Evolutionary conservation across 2,797 vertebrate species (phyloP).

Genomic region (Parauchenoglanis ngamensis): DNA sequence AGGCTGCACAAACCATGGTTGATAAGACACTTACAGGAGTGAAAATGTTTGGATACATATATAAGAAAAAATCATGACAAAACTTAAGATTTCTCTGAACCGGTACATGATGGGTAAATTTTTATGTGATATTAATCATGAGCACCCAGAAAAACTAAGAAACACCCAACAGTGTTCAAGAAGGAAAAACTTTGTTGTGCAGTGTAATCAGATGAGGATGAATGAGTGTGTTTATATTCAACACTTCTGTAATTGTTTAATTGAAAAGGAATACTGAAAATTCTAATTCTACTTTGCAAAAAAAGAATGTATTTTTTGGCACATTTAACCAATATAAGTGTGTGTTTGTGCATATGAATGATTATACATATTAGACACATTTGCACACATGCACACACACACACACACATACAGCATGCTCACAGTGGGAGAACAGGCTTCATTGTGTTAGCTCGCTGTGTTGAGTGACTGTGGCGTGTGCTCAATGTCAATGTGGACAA

Average conservation of each 20-base stretch:
- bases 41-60: no score
- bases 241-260: not conserved
- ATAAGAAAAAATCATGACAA: no score
- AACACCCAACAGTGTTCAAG: no score
- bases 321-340: not conserved
- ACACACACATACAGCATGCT: conserved; percentile 23
- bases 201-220: not conserved
- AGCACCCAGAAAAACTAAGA: no score
- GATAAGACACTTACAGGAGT: no score
- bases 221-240: not conserved
- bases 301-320: not conserved
- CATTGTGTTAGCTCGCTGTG: conserved; percentile 75
- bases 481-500: conserved; percentile 1
- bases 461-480: conserved; percentile 81
- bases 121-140: no score
- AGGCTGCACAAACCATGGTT: no score
- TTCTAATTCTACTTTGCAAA: not conserved
- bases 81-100: no score
- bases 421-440: conserved; percentile 71
- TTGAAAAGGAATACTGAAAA: not conserved
- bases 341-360: not conserved
- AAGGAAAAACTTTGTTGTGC: no score
- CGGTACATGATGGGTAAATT: no score
- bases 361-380: not conserved
- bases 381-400: conserved; percentile 36